Percentiles rank a stretch among this genome's conserved stretches.
Evolutionary conservation across 2,797 vertebrate genomes (phyloP).

Genomic region (Gymnocypris eckloni): DNA sequence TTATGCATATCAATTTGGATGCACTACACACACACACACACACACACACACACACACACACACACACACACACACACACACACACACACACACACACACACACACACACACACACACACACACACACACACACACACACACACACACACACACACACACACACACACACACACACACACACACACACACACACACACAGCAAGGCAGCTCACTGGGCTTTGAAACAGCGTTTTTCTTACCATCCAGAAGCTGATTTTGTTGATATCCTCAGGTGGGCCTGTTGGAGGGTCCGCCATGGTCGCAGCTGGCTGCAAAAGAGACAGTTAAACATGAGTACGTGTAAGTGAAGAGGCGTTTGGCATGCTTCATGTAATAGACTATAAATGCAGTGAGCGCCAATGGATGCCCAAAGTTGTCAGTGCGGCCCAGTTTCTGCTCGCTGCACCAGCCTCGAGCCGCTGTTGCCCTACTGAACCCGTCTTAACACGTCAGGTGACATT

Average conservation of each 20-base stretch:
- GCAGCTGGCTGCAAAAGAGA: conserved; percentile 62
- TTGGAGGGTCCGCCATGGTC: conserved; percentile 73
- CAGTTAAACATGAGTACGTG: background rate
- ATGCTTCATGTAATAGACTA: background rate
- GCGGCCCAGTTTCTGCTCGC: background rate
- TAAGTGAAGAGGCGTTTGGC: background rate
- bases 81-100: too few relatives aligned
- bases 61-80: too few relatives aligned
- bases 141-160: too few relatives aligned
- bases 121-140: too few relatives aligned
- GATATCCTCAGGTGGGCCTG: conserved; percentile 69
- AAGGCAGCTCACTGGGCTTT: background rate
- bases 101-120: too few relatives aligned
- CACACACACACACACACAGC: background rate
- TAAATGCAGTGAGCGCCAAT: background rate
- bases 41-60: too few relatives aligned
- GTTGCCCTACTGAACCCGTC: background rate
- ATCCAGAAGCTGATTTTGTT: conserved; percentile 82
- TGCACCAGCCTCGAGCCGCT: background rate
- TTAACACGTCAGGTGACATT: background rate
- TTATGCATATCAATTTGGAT: too few relatives aligned
- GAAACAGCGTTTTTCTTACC: conserved; percentile 67
- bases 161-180: too few relatives aligned
- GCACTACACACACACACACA: too few relatives aligned
- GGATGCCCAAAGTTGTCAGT: too few relatives aligned